phyloP scores from a whole-genome alignment of 1,140 invertebrate species.

The Atta colombica region DNA sequence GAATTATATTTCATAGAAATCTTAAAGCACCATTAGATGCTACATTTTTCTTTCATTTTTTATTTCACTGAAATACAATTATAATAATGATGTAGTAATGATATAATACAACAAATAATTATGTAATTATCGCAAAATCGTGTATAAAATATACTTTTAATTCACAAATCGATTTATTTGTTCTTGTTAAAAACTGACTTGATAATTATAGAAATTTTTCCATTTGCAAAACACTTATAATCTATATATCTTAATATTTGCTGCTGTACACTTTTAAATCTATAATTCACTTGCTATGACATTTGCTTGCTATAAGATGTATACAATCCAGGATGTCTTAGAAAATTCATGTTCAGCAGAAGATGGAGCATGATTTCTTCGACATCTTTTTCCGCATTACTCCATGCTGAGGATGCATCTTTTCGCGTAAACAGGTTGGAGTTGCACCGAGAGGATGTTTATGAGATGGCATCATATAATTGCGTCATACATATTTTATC shows the following conservation, averaged over 20 bases:
- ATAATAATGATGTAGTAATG: slow-evolving; percentile 1
- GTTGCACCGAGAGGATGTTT: slow-evolving; percentile 24
- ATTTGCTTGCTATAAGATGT: neutral
- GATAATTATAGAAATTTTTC: neutral
- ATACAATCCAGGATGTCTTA: neutral
- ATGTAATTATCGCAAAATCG: neutral
- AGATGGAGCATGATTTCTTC: slow-evolving; percentile 15
- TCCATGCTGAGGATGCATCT: slow-evolving; percentile 34
- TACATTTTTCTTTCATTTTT: slow-evolving; percentile 35
- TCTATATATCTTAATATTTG: neutral
- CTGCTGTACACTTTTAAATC: neutral
- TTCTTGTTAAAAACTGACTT: neutral
- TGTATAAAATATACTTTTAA: neutral
- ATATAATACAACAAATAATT: neutral
- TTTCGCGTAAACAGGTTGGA: slow-evolving; percentile 17
- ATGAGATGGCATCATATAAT: slow-evolving; percentile 42
- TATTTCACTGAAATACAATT: slow-evolving; percentile 21
- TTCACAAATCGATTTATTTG: neutral
- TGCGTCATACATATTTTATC: slow-evolving; percentile 34
- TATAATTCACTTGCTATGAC: neutral
- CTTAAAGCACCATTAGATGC: slow-evolving; percentile 46
- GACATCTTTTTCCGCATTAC: slow-evolving; percentile 24
- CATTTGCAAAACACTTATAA: neutral
- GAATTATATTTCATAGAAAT: slow-evolving; percentile 66
- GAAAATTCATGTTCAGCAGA: neutral